Evolutionary conservation across 2,888 invertebrate genomes (phyloP), one percentile per base, ranked within the genome.

Genomic region (Apomyelois bistriatella): DNA sequence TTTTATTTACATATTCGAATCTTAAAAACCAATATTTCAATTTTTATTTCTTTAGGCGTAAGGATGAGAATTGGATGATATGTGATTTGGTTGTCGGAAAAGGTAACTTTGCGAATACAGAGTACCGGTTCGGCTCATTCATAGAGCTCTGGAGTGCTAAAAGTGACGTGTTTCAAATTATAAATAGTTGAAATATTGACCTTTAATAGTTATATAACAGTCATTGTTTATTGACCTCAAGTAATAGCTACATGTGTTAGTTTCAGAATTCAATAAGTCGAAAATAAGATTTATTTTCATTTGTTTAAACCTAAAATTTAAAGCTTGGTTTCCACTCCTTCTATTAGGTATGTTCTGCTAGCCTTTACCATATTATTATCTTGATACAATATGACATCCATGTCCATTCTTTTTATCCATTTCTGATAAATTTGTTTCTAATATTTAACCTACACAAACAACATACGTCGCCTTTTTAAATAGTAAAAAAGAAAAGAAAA

Each of bases 91-190:
- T 2, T 28, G 28, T 38, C 1, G 9, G 48, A 38, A 38, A 17
- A 51, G 42, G 13, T 38, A 55, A 12, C n/a, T 47, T 56, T 41
- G 60, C 42, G 10, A 32, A 35, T 53, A 48, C 32, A 16, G 41
- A 55, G 48, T 60, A 60, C 60, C 60, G 60, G 54, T 60, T 54
- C 53, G 48, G 52, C 58, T 60, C 60, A 60, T 60, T 60, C 58
- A 57, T 48, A 50, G 49, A 52, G 51, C 22, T 36, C 47, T 15
- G 36, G 42, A 53, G 53, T 46, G 48, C 48, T 56, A 46, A 46
- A 46, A 46, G 54, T 58, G 57, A 56, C 53, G 57, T 60, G 49
- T 56, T 52, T 53, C 16, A 50, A 53, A 54, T 54, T 54, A 56
- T 32, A 52, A 49, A 42, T 50, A 41, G 53, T 42, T 53, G 48